Conservation (phyloP, 2,113 vertebrate species). For the Notarius lentiginosus region DNA sequence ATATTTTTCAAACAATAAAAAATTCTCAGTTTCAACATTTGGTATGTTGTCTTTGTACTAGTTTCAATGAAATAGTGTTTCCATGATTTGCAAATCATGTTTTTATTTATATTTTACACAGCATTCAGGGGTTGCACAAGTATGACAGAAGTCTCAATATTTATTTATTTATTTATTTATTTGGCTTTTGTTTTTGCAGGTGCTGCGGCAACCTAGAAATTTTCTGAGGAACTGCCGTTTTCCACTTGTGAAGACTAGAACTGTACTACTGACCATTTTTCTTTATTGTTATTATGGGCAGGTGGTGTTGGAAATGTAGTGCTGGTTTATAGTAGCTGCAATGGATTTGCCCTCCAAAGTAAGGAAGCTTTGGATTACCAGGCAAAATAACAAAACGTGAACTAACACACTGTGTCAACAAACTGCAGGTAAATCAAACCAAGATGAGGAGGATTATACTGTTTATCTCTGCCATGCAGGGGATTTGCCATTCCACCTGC, state of each 20-base stretch:
- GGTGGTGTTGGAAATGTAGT: constrained; percentile 28
- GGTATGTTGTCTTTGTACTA: too few relatives aligned
- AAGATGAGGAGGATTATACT: constrained; percentile 80
- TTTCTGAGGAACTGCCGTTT: constrained; percentile 75
- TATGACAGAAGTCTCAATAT: background rate
- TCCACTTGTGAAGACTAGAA: constrained; percentile 75
- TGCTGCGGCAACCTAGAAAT: constrained; percentile 70
- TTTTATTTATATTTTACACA: too few relatives aligned
- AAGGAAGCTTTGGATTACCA: constrained; percentile 40
- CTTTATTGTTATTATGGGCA: constrained; percentile 57
- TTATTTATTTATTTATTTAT: background rate
- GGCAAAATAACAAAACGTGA: constrained; percentile 45
- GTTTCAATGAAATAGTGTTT: too few relatives aligned
- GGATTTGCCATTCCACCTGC: constrained; percentile 71
- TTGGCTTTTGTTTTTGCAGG: constrained; percentile 70
- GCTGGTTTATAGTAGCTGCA: constrained; percentile 68
- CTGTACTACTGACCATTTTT: constrained; percentile 73
- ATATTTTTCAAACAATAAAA: too few relatives aligned
- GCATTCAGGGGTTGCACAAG: too few relatives aligned
- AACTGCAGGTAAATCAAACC: constrained; percentile 75
- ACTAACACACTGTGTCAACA: constrained; percentile 52
- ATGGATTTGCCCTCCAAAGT: constrained; percentile 67
- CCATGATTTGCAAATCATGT: too few relatives aligned
- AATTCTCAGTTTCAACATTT: too few relatives aligned
- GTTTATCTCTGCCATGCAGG: constrained; percentile 95